Evolutionary conservation across 2,113 vertebrate genomes (phyloP).

Genomic region (Eonycteris spelaea): DNA sequence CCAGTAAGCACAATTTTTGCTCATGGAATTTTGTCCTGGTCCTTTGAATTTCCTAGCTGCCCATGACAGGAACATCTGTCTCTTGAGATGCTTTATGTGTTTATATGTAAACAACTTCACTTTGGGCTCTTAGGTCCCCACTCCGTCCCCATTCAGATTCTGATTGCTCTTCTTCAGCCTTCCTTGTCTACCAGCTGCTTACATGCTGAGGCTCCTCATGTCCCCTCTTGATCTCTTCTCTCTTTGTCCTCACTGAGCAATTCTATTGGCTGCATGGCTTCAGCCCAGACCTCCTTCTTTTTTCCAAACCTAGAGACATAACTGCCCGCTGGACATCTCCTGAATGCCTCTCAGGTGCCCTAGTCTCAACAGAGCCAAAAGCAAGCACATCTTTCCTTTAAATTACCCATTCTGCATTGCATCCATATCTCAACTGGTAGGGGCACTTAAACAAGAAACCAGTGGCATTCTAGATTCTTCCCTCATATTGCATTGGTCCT

Average conservation of each 20-base stretch:
- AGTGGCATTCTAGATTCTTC: neutral
- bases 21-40: neutral
- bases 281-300: neutral
- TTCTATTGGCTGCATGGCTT: neutral
- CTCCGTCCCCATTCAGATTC: neutral
- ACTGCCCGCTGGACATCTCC: neutral
- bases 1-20: neutral
- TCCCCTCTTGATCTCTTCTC: neutral
- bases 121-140: neutral
- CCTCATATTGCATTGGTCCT: neutral
- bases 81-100: neutral
- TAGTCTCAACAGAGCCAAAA: neutral
- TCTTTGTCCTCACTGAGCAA: neutral
- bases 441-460: neutral
- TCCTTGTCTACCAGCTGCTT: neutral
- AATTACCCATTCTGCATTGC: neutral
- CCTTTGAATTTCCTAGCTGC: neutral
- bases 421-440: neutral
- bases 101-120: neutral
- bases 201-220: neutral
- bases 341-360: neutral
- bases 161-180: neutral
- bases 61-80: neutral
- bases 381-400: neutral
- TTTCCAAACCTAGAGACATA: neutral